Evolutionary conservation across 2,888 invertebrate species (phyloP).

Genomic region (Eumacrocentrus americanus): DNA sequence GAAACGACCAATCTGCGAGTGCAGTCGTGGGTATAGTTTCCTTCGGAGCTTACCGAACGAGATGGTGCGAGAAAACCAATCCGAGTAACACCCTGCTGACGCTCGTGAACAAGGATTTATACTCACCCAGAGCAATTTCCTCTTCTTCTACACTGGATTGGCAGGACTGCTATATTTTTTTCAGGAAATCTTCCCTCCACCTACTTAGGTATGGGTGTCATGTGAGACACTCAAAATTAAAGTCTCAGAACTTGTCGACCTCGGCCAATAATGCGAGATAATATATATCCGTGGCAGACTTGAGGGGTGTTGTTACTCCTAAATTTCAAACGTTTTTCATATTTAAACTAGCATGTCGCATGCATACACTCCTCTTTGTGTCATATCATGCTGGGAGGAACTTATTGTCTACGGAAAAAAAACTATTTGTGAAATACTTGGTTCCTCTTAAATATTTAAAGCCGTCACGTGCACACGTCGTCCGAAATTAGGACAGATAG

Average conservation of each 20-base stretch:
- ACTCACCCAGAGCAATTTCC: slow-evolving; percentile 27
- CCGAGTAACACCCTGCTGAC: slow-evolving; percentile 23
- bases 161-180: background rate
- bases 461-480: slow-evolving; percentile 26
- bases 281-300: slow-evolving; percentile 16
- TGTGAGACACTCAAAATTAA: slow-evolving; percentile 11
- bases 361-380: slow-evolving; percentile 15
- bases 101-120: slow-evolving; percentile 36
- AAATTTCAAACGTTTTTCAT: slow-evolving; percentile 27
- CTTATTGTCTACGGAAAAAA: slow-evolving; percentile 17
- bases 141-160: background rate
- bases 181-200: background rate
- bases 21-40: background rate
- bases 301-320: background rate
- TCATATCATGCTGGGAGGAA: slow-evolving; percentile 12
- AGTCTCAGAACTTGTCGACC: slow-evolving; percentile 15
- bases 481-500: slow-evolving; percentile 13
- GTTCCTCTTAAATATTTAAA: slow-evolving; percentile 28
- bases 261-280: slow-evolving; percentile 13
- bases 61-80: slow-evolving; percentile 26
- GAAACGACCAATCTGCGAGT: slow-evolving; percentile 10
- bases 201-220: too few relatives aligned
- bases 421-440: slow-evolving; percentile 19
- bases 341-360: slow-evolving; percentile 25
- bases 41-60: background rate